Base-by-base conservation (phyloP, 2,888 invertebrate genomes). In the Drosophila mettleri region DNA sequence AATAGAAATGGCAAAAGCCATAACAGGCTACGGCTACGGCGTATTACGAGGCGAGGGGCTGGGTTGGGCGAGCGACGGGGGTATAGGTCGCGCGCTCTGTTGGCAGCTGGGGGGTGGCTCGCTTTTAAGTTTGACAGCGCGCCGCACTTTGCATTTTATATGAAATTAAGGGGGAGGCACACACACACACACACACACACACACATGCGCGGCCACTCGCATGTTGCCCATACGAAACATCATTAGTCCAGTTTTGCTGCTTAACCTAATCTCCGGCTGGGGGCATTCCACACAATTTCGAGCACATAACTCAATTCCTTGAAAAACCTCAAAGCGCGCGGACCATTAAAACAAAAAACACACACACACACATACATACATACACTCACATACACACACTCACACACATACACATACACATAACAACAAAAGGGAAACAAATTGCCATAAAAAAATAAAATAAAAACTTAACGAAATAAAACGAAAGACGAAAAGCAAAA, bases 91-190 rank as follows among this genome's bases (percentile, higher is more conserved):
- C n/a, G 9, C 43, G 9, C 24, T 24, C 51, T 38, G 63, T 36
- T 34, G 66, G 52, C 36, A 34, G 24, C 29, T 36, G 36, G 75
- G 38, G 61, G 55, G 49, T 57, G 51, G 16, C 48, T 53, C 53
- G 68, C 68, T 80, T 80, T 77, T 53, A 58, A 46, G 55, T 70
- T 66, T 83, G 84, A 75, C 80, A 85, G 68, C 41, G 20, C 41
- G 75, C 43, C 38, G 57, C 55, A 78, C 70, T 86, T 85, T 81
- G 82, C 79, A 85, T 81, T 78, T 82, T 59, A 43, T 53, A 46
- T 61, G 57, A 66, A 72, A 66, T 51, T 63, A 48, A 53, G 34
- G 12, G 20, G 49, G 24, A 49, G 27, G 22, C 18, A 31, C 18
- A 46, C 29, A 31, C 18, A 46, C 18, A 46, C 29, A 46, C 46